Conservation (phyloP, 2,888 invertebrate genomes). For the Chymomyza procnemis region DNA sequence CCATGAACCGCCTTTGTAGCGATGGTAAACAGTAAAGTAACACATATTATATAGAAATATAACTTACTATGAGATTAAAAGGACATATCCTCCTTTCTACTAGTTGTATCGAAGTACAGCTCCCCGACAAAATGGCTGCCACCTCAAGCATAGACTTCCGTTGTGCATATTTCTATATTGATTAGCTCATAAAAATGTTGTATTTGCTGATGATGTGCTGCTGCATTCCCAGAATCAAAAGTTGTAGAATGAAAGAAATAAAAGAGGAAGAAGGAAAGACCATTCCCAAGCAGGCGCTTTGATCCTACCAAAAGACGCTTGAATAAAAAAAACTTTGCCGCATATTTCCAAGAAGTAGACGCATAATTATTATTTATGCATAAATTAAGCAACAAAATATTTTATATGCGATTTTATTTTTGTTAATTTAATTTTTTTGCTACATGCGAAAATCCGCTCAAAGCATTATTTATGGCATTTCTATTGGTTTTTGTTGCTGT, state of each 20-base stretch:
- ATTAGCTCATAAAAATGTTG: neutral
- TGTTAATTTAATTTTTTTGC: conserved; percentile 11
- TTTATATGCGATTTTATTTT: conserved; percentile 42
- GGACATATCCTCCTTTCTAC: too few relatives aligned
- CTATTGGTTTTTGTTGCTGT: neutral
- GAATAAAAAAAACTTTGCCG: neutral
- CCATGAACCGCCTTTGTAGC: too few relatives aligned
- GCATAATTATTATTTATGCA: conserved; percentile 66
- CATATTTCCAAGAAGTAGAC: conserved; percentile 46
- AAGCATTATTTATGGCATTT: conserved; percentile 54
- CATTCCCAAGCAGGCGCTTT: conserved; percentile 7
- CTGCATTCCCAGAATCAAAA: conserved; percentile 56
- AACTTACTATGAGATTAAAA: too few relatives aligned
- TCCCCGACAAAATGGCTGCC: neutral
- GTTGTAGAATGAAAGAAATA: neutral
- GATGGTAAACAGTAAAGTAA: too few relatives aligned
- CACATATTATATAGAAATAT: too few relatives aligned
- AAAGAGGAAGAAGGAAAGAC: neutral
- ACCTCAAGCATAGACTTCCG: neutral
- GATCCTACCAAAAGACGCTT: conserved; percentile 27
- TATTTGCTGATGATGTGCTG: conserved; percentile 34
- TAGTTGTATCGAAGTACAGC: too few relatives aligned
- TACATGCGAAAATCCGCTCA: conserved; percentile 43
- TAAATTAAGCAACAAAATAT: conserved; percentile 50
- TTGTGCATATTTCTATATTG: neutral